Percentiles rank a stretch among this genome's conserved stretches.
phyloP scores from a whole-genome alignment of 2,888 invertebrate genomes.

The Eupithecia inturbata region DNA sequence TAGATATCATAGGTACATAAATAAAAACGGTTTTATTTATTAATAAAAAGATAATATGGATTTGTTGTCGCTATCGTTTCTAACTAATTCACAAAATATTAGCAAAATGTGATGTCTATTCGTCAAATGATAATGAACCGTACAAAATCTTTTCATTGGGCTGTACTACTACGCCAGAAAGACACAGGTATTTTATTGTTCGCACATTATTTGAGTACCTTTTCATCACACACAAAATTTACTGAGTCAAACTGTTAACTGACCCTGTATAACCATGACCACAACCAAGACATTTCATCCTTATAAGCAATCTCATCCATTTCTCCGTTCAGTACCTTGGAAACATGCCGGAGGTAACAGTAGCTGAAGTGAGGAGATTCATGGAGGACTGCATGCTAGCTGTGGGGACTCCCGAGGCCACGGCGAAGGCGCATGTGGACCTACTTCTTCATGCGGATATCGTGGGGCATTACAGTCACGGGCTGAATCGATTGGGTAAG shows the following conservation, averaged over 20 bases:
- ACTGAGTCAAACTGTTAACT: not conserved
- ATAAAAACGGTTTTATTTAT: too few relatives aligned
- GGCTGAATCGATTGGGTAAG: constrained; percentile 71
- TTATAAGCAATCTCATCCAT: not conserved
- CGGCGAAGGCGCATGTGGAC: constrained; percentile 86
- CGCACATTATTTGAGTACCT: too few relatives aligned
- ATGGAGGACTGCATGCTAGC: constrained; percentile 85
- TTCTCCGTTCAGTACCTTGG: constrained; percentile 17
- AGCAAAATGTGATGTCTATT: too few relatives aligned
- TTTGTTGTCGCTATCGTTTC: too few relatives aligned
- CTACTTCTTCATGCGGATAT: constrained; percentile 89
- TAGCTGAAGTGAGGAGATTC: constrained; percentile 84
- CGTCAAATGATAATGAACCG: too few relatives aligned
- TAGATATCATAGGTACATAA: too few relatives aligned
- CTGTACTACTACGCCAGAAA: too few relatives aligned
- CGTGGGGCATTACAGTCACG: constrained; percentile 94
- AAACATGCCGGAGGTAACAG: constrained; percentile 72
- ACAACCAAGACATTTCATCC: not conserved
- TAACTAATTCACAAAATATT: too few relatives aligned
- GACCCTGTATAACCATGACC: constrained; percentile 12
- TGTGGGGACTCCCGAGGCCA: constrained; percentile 82
- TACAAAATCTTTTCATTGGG: too few relatives aligned
- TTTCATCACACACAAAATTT: too few relatives aligned
- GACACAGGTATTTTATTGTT: too few relatives aligned
- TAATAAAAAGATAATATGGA: too few relatives aligned